A percentile compares a stretch with the other conserved stretches of the same genome.
Conservation (phyloP, 1,140 invertebrate species). For the Latrodectus geometricus region DNA sequence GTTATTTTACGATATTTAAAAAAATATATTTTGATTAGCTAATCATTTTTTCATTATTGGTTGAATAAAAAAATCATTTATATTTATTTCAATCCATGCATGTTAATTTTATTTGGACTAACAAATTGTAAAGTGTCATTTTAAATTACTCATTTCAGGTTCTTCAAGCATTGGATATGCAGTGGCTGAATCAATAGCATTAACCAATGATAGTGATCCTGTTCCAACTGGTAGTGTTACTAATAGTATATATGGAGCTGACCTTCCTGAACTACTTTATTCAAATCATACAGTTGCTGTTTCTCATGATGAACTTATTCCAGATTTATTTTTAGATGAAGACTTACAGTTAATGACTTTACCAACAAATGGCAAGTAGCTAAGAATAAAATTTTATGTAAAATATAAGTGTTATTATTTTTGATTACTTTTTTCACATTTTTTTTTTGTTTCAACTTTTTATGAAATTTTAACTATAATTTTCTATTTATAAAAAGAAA, state of each 20-base stretch:
- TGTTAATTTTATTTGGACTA: not conserved
- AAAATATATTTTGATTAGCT: too few species aligned
- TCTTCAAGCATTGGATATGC: slow-evolving; percentile 75
- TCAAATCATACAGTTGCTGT: slow-evolving; percentile 16
- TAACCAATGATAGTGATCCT: slow-evolving; percentile 70
- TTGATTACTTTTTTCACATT: too few species aligned
- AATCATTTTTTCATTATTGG: too few species aligned
- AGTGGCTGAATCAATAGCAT: slow-evolving; percentile 82
- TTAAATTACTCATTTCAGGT: slow-evolving; percentile 25
- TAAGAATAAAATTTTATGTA: too few species aligned
- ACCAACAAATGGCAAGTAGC: slow-evolving; percentile 3
- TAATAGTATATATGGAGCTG: slow-evolving; percentile 71
- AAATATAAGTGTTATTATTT: too few species aligned
- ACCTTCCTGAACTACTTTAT: slow-evolving; percentile 50
- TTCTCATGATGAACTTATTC: slow-evolving; percentile 55
- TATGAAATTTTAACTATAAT: too few species aligned
- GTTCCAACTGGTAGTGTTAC: slow-evolving; percentile 63
- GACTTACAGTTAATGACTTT: slow-evolving; percentile 42
- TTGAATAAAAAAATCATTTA: not conserved
- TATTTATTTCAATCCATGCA: not conserved
- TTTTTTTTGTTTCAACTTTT: too few species aligned
- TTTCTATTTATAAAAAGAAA: too few species aligned
- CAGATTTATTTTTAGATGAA: slow-evolving; percentile 59
- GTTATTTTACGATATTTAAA: too few species aligned
- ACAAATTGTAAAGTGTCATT: not conserved